A percentile compares a stretch with the other conserved stretches of the same genome.
phyloP scores from a whole-genome alignment of 2,113 vertebrate species.

The Leiothrix lutea region DNA sequence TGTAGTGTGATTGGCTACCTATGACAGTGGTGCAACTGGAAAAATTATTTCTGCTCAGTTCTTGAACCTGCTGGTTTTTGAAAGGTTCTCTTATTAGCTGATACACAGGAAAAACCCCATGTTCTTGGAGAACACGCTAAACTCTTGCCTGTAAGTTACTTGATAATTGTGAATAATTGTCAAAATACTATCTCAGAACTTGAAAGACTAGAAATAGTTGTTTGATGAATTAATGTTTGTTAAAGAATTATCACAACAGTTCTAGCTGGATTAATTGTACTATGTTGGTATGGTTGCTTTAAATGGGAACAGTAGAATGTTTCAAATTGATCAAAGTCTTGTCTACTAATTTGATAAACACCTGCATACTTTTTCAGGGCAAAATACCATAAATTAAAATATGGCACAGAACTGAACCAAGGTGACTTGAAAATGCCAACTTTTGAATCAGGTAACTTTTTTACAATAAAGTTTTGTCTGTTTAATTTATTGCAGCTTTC shows the following conservation, averaged over 20 bases:
- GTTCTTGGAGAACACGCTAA: not conserved
- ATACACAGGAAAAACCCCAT: fast-evolving
- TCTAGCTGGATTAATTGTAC: not conserved
- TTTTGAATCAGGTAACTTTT: constrained; percentile 90
- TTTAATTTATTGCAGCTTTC: not conserved
- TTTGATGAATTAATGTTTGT: too few relatives aligned
- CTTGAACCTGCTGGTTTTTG: not conserved
- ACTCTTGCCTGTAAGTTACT: not conserved
- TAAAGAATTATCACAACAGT: not conserved
- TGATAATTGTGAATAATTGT: not conserved
- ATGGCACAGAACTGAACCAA: constrained; percentile 97
- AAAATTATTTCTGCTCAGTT: not conserved
- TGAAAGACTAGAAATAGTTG: not conserved
- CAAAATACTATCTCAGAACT: not conserved
- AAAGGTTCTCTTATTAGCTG: not conserved
- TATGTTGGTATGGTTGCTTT: not conserved
- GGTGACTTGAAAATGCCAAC: constrained; percentile 97
- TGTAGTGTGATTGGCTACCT: not conserved
- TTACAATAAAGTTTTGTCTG: not conserved
- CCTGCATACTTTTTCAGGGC: constrained; percentile 81
- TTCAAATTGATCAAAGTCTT: not conserved
- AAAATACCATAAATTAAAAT: constrained; percentile 99
- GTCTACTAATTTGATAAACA: not conserved
- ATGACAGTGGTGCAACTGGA: not conserved
- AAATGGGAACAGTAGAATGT: not conserved